phyloP scores from a whole-genome alignment of 1,140 invertebrate species.

The Trachelipus rathkii region DNA sequence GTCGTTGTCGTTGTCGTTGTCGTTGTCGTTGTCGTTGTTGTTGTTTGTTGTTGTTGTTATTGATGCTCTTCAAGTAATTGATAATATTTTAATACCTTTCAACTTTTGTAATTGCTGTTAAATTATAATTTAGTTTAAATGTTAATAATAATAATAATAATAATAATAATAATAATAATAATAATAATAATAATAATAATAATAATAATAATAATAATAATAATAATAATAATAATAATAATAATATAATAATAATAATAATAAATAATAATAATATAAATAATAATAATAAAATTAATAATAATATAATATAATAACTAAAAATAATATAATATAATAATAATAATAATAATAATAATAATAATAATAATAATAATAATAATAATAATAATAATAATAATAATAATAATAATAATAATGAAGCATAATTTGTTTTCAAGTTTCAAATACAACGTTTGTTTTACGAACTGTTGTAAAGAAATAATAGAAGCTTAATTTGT shows the following conservation, averaged over 20 bases:
- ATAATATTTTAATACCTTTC: too few species aligned
- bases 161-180: not conserved
- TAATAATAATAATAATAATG: not conserved
- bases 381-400: not conserved
- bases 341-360: not conserved
- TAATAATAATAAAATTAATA: not conserved
- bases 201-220: not conserved
- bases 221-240: not conserved
- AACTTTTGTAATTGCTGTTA: too few species aligned
- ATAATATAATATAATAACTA: conserved; percentile 4
- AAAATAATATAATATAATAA: not conserved
- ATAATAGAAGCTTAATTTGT: too few species aligned
- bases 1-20: too few species aligned
- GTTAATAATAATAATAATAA: not conserved
- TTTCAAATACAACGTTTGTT: too few species aligned
- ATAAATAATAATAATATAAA: not conserved
- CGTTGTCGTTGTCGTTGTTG: too few species aligned
- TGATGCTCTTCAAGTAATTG: too few species aligned
- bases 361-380: not conserved
- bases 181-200: conserved; percentile 8
- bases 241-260: not conserved
- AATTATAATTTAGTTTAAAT: too few species aligned
- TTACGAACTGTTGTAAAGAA: too few species aligned
- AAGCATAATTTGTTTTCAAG: too few species aligned
- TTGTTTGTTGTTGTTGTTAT: too few species aligned